phyloP scores from a whole-genome alignment of 1,140 invertebrate genomes.

The Hyles euphorbiae region DNA sequence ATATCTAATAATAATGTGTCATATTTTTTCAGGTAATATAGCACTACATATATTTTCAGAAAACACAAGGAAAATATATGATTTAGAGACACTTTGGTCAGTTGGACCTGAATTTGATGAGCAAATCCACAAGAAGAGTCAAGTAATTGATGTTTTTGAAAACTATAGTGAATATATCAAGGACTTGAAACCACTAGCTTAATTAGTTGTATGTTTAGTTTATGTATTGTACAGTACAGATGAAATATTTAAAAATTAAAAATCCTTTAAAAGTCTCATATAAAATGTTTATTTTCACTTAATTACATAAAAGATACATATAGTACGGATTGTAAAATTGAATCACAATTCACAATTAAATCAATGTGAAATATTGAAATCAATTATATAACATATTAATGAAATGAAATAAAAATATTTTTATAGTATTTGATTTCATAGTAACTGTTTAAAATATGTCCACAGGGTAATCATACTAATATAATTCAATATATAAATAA shows the following conservation, averaged over 20 bases:
- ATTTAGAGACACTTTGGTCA: slow-evolving; percentile 94
- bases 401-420: slow-evolving; percentile 22
- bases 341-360: slow-evolving; percentile 55
- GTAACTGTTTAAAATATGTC: slow-evolving; percentile 23
- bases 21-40: slow-evolving; percentile 85
- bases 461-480: slow-evolving; percentile 19
- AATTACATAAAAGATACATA: slow-evolving; percentile 69
- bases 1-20: neutral
- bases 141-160: slow-evolving; percentile 77
- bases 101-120: slow-evolving; percentile 89
- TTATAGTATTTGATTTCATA: slow-evolving; percentile 25
- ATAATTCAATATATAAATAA: slow-evolving; percentile 52
- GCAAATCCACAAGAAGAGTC: slow-evolving; percentile 77
- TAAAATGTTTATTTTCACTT: slow-evolving; percentile 73
- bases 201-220: slow-evolving; percentile 9
- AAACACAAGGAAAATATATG: slow-evolving; percentile 83
- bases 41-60: slow-evolving; percentile 91
- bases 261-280: slow-evolving; percentile 65
- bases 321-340: slow-evolving; percentile 60
- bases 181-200: slow-evolving; percentile 76
- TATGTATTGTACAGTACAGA: slow-evolving; percentile 8
- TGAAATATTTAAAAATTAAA: slow-evolving; percentile 30
- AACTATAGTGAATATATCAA: slow-evolving; percentile 79
- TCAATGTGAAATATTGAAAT: slow-evolving; percentile 47
- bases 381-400: slow-evolving; percentile 40